These are phyloP conservation scores for Platycnemis pennipes DNA, from an alignment of 2,888 invertebrate genomes.

Conservation along the genomic window DNA sequence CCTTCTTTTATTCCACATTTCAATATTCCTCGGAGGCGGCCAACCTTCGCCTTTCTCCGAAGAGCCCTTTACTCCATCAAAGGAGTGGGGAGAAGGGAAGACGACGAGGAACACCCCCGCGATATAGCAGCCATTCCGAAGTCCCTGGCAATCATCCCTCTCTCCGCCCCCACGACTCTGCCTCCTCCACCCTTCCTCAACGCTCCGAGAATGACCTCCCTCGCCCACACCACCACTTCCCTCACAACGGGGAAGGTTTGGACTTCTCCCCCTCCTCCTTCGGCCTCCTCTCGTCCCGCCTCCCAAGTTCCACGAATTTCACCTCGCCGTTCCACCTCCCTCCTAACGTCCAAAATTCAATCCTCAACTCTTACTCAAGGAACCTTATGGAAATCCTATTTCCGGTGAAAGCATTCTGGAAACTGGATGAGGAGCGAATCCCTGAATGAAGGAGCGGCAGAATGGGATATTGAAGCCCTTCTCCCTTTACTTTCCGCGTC, in stretches of 20 bases:
- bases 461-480: constrained; percentile 45
- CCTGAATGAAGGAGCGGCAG: constrained; percentile 41
- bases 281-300: neutral
- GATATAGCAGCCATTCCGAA: constrained; percentile 23
- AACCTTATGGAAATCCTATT: constrained; percentile 64
- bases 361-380: constrained; percentile 43
- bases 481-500: no score
- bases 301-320: neutral
- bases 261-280: neutral
- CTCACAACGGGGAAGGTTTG: neutral
- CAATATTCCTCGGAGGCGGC: constrained; percentile 13
- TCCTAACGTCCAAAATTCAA: constrained; percentile 36
- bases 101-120: neutral
- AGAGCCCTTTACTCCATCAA: neutral
- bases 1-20: neutral
- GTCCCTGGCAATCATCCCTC: neutral
- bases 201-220: neutral
- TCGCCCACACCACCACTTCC: neutral
- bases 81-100: neutral
- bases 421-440: constrained; percentile 46
- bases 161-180: neutral
- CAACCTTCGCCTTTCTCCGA: neutral
- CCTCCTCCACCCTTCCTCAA: neutral
- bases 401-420: constrained; percentile 47
- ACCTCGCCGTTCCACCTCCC: neutral